Percentiles rank a stretch among this genome's conserved stretches.
phyloP scores from a whole-genome alignment of 2,797 vertebrate genomes.

The Enoplosus armatus region DNA sequence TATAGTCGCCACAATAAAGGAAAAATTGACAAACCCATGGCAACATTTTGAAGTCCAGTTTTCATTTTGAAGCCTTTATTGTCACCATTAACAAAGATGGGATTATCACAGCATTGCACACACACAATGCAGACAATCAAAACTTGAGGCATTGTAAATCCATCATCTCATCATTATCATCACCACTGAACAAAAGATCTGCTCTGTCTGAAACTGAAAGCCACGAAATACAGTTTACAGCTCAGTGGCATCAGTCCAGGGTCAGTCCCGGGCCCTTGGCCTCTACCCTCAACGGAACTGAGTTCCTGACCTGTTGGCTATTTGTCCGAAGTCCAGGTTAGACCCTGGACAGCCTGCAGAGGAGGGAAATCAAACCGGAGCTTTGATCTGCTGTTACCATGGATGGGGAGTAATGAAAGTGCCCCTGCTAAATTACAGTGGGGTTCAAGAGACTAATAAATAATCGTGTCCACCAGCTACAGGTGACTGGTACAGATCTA shows the following conservation, averaged over 20 bases:
- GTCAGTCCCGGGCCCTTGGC: slow-evolving; percentile 67
- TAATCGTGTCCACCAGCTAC: slow-evolving; percentile 57
- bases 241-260: slow-evolving; percentile 60
- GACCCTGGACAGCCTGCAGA: slow-evolving; percentile 72
- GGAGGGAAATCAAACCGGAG: slow-evolving; percentile 63
- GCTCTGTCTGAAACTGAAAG: slow-evolving; percentile 36
- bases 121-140: slow-evolving; percentile 14
- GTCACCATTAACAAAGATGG: slow-evolving; percentile 11
- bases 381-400: slow-evolving; percentile 81
- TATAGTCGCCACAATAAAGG: slow-evolving; percentile 18
- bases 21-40: background rate
- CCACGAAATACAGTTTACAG: slow-evolving; percentile 27
- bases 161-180: slow-evolving; percentile 25
- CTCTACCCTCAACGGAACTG: slow-evolving; percentile 79
- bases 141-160: slow-evolving; percentile 14
- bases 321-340: slow-evolving; percentile 79
- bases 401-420: slow-evolving; percentile 79
- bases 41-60: slow-evolving; percentile 6
- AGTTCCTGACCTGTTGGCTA: slow-evolving; percentile 80
- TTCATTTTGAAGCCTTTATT: slow-evolving; percentile 15
- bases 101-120: background rate
- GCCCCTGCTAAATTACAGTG: slow-evolving; percentile 76
- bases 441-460: slow-evolving; percentile 77
- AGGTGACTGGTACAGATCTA: slow-evolving; percentile 46
- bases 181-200: slow-evolving; percentile 10